A percentile compares a stretch with the other conserved stretches of the same genome.
phyloP scores from a whole-genome alignment of 2,113 vertebrate species.

The Phyllostomus hastatus region DNA sequence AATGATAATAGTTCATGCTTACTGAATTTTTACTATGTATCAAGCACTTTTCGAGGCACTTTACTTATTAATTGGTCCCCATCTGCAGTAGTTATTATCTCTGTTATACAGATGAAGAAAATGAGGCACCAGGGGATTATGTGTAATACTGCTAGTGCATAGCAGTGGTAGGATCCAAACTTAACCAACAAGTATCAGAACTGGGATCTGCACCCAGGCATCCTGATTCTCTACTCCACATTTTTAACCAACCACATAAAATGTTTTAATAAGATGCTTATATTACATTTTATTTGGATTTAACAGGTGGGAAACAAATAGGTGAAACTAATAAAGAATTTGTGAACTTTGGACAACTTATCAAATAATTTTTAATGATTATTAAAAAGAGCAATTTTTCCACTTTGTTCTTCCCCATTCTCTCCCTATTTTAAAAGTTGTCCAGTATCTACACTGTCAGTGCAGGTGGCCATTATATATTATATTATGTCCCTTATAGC shows the following conservation, averaged over 20 bases:
- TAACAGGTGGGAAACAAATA: neutral
- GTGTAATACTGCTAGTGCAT: neutral
- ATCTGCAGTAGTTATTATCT: neutral
- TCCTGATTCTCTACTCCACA: neutral
- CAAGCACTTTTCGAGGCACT: neutral
- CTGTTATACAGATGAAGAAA: neutral
- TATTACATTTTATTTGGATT: constrained; percentile 20
- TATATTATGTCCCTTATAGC: neutral
- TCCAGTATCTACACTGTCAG: neutral
- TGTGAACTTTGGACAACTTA: constrained; percentile 3
- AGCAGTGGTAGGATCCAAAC: neutral
- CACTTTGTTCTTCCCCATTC: neutral
- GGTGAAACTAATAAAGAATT: neutral
- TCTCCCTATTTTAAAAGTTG: neutral
- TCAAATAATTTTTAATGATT: constrained; percentile 9
- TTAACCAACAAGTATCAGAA: neutral
- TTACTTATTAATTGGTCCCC: neutral
- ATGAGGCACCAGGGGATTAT: neutral
- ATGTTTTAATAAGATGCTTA: neutral
- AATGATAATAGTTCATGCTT: neutral
- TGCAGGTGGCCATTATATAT: neutral
- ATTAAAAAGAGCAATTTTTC: neutral
- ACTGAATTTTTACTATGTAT: neutral
- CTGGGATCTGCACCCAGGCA: neutral
- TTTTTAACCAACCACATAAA: neutral